Evolutionary conservation across 2,113 vertebrate species (phyloP).

Genomic region (Paratilapia polleni): DNA sequence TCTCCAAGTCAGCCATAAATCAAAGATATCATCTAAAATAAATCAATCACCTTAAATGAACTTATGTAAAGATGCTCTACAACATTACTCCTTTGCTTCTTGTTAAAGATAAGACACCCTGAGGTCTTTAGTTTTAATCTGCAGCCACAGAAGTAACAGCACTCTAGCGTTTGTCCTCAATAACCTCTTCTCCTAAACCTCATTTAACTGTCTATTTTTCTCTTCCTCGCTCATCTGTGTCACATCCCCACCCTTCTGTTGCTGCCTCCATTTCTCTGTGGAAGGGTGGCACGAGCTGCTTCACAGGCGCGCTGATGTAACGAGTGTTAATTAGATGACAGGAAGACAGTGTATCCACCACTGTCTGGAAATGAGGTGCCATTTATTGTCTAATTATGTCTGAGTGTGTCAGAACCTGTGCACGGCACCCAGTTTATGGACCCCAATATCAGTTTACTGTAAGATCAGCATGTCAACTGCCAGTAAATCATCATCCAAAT

Average conservation of each 20-base stretch:
- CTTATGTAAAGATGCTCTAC: neutral
- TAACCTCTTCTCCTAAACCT: neutral
- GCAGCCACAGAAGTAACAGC: neutral
- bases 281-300: slow-evolving; percentile 7
- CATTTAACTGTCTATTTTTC: neutral
- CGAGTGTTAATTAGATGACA: slow-evolving; percentile 37
- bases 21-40: neutral
- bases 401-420: slow-evolving; percentile 8
- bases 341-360: neutral
- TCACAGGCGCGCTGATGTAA: neutral
- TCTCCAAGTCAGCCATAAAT: neutral
- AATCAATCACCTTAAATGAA: neutral
- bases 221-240: neutral
- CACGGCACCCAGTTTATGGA: neutral
- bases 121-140: neutral
- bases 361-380: slow-evolving; percentile 30
- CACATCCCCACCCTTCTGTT: neutral
- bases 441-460: slow-evolving; percentile 5
- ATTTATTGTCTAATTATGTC: slow-evolving; percentile 13
- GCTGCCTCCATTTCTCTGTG: neutral
- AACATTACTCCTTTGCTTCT: neutral
- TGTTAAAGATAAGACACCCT: neutral
- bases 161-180: neutral
- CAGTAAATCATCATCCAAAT: neutral
- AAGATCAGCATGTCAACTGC: neutral